A percentile compares a stretch with the other conserved stretches of the same genome.
Conservation (phyloP, 2,113 vertebrate species). For the Phrynocephalus versicolor region DNA sequence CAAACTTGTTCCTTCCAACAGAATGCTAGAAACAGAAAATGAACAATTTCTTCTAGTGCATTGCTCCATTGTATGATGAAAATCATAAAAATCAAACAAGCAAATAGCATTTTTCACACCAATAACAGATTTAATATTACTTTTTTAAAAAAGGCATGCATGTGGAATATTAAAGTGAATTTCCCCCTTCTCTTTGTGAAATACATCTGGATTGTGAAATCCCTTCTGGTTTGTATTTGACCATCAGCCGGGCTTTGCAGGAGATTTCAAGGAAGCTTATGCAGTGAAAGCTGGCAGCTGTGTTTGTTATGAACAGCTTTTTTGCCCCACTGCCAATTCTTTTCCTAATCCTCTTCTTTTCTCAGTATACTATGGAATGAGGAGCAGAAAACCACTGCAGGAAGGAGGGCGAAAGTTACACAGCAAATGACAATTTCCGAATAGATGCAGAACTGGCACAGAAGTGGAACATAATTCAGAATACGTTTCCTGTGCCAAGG, state of each 20-base stretch:
- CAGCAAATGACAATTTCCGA: not conserved
- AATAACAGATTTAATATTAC: not conserved
- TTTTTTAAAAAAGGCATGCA: not conserved
- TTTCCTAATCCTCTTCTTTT: not conserved
- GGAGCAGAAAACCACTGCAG: not conserved
- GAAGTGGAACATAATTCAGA: slow-evolving; percentile 4
- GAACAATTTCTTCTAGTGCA: not conserved
- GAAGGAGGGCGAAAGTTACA: slow-evolving; percentile 4
- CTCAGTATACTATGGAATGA: not conserved
- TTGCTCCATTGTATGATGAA: not conserved
- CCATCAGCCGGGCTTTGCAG: slow-evolving; percentile 1
- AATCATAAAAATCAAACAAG: not conserved
- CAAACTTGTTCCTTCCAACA: not conserved
- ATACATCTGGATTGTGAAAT: not conserved
- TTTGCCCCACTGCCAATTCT: not conserved
- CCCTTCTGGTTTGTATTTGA: not conserved
- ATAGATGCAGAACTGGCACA: not conserved
- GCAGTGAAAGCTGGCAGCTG: slow-evolving; percentile 17
- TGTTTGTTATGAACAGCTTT: slow-evolving; percentile 9
- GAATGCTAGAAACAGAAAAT: not conserved
- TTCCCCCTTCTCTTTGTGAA: not conserved
- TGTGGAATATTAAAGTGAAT: not conserved
- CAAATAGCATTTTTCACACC: not conserved
- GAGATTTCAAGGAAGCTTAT: slow-evolving; percentile 20
- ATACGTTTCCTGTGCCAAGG: not conserved